Evolutionary conservation across 2,888 invertebrate species (phyloP).

Genomic region (Coelopa pilipes): DNA sequence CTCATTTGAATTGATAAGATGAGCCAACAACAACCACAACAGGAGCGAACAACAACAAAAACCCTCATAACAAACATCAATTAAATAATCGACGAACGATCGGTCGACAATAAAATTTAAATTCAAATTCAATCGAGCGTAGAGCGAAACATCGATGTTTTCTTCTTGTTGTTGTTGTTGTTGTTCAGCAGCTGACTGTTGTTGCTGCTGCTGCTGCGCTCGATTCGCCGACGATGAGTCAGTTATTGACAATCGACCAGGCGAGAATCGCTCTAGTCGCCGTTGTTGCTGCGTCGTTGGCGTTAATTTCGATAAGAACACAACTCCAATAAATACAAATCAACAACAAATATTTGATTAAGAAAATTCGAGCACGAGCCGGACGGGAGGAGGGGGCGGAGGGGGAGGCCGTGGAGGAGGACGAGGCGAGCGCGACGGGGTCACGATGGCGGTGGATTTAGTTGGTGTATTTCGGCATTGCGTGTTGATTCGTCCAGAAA

Average conservation of each 20-base stretch:
- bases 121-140: conserved; percentile 24
- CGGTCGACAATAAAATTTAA: background rate
- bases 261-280: background rate
- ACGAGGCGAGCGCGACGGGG: too few species aligned
- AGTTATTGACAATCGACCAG: conserved; percentile 33
- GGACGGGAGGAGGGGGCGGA: background rate
- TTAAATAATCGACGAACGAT: conserved; percentile 14
- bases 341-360: conserved; percentile 43
- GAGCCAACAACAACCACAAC: too few species aligned
- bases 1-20: background rate
- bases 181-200: too few species aligned
- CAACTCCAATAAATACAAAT: conserved; percentile 40
- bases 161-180: conserved; percentile 17
- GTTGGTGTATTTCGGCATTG: too few species aligned
- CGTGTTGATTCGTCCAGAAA: background rate
- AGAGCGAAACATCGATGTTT: conserved; percentile 26
- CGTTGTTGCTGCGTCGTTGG: conserved; percentile 19
- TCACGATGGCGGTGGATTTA: too few species aligned
- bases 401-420: background rate
- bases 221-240: conserved; percentile 35
- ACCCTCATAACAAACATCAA: background rate
- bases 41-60: too few species aligned
- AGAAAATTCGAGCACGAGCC: conserved; percentile 29
- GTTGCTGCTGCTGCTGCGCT: conserved; percentile 16
- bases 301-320: conserved; percentile 38